Percentiles rank a stretch among this genome's conserved stretches.
These are phyloP conservation scores for Hemistola chrysoprasaria DNA, from an alignment of 2,888 invertebrate species.

Conservation along the genomic window DNA sequence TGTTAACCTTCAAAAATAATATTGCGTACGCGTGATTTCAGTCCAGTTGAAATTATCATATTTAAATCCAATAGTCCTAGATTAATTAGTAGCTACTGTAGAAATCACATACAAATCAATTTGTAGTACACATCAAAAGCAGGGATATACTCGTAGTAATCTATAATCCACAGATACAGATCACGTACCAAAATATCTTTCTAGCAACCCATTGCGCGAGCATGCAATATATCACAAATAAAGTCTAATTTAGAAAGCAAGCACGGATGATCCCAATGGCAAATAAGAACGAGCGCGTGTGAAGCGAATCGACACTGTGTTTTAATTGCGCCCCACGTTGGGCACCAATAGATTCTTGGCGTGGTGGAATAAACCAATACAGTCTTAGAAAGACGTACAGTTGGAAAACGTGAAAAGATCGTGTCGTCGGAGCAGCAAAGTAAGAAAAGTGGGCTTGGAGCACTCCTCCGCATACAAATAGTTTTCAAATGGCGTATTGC, in stretches of 20 bases:
- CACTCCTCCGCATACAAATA: constrained; percentile 81
- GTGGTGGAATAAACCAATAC: constrained; percentile 26
- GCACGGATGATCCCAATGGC: constrained; percentile 50
- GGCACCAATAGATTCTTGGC: too few relatives aligned
- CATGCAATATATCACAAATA: constrained; percentile 47
- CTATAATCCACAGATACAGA: constrained; percentile 31
- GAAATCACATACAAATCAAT: constrained; percentile 22
- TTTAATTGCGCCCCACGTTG: constrained; percentile 13
- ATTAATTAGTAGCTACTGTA: constrained; percentile 17
- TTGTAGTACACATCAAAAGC: constrained; percentile 24
- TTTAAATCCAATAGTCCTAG: constrained; percentile 9
- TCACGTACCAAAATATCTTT: constrained; percentile 62
- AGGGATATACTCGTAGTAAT: constrained; percentile 19
- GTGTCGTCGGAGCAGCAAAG: constrained; percentile 48
- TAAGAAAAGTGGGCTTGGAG: constrained; percentile 74
- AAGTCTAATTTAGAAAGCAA: constrained; percentile 57
- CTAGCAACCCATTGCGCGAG: constrained; percentile 60
- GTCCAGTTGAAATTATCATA: too few relatives aligned
- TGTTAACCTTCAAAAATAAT: too few relatives aligned
- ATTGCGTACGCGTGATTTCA: too few relatives aligned
- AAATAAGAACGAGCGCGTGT: constrained; percentile 54
- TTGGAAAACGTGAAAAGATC: constrained; percentile 45
- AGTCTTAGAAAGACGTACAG: constrained; percentile 30
- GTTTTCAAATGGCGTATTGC: constrained; percentile 77
- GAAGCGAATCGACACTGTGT: constrained; percentile 36